These are phyloP conservation scores for Xenops minutus DNA, from an alignment of 2,797 vertebrate species.

Conservation along the genomic window DNA sequence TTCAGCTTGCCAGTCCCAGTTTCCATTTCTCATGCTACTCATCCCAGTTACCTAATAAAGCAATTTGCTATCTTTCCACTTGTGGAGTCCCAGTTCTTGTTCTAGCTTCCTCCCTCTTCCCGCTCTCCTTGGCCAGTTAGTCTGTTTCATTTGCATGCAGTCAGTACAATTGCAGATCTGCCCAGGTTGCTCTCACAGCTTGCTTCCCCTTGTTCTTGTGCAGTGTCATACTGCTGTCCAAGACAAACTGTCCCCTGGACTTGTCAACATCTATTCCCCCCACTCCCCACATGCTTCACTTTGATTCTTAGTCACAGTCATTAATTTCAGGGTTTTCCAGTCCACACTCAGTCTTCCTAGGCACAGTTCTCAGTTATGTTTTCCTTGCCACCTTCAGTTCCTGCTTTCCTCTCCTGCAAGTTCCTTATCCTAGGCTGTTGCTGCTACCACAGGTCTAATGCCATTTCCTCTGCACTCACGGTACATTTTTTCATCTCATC, in stretches of 20 bases:
- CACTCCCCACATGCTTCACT: neutral
- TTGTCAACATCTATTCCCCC: neutral
- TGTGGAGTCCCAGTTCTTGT: neutral
- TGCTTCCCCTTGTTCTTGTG: neutral
- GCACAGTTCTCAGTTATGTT: neutral
- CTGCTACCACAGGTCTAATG: neutral
- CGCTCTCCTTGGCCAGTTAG: neutral
- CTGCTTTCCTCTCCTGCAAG: neutral
- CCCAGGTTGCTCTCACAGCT: neutral
- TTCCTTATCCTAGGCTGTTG: neutral
- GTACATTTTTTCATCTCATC: neutral
- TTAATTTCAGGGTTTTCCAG: neutral
- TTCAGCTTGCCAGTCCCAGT: neutral
- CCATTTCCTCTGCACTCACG: neutral
- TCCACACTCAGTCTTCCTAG: neutral
- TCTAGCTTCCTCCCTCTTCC: neutral
- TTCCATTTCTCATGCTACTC: neutral
- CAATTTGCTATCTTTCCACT: neutral
- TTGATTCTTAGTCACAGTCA: neutral
- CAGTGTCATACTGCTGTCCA: neutral
- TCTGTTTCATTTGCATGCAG: neutral
- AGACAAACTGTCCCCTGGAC: neutral
- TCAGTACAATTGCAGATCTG: neutral
- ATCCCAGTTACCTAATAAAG: neutral
- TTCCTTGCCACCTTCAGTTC: neutral